phyloP scores from a whole-genome alignment of 92 coral and sea anemone genomes.

The Porites divaricata region DNA sequence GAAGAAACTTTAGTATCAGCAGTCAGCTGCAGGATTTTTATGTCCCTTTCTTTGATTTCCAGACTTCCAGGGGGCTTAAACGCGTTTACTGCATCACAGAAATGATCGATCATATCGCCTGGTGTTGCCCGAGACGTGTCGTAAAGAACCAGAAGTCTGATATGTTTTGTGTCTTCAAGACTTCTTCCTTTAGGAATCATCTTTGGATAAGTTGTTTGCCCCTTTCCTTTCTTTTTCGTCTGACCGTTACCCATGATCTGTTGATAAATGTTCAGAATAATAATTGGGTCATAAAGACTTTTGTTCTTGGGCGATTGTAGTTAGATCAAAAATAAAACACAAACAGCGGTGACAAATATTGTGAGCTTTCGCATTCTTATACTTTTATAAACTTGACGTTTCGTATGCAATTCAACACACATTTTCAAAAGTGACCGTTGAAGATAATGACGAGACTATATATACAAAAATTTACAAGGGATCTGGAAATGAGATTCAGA shows the following conservation, averaged over 20 bases:
- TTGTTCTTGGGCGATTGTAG: too few species aligned
- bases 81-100: constrained; percentile 29
- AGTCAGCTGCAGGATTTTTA: neutral
- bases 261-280: neutral
- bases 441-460: too few species aligned
- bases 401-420: too few species aligned
- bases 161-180: constrained; percentile 7
- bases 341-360: too few species aligned
- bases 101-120: constrained; percentile 8
- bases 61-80: constrained; percentile 22
- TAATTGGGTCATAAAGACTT: too few species aligned
- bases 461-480: too few species aligned
- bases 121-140: neutral
- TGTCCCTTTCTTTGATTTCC: neutral
- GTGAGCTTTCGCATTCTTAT: too few species aligned
- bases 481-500: too few species aligned
- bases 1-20: neutral
- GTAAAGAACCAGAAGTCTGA: constrained; percentile 16
- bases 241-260: constrained; percentile 33
- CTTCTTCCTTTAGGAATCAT: constrained; percentile 5
- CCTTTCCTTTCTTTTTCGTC: constrained; percentile 9
- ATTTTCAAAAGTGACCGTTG: too few species aligned
- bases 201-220: neutral
- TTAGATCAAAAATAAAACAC: too few species aligned
- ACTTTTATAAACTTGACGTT: too few species aligned